Evolutionary conservation across 2,113 vertebrate species (phyloP).

Genomic region (Ailuropoda melanoleuca): DNA sequence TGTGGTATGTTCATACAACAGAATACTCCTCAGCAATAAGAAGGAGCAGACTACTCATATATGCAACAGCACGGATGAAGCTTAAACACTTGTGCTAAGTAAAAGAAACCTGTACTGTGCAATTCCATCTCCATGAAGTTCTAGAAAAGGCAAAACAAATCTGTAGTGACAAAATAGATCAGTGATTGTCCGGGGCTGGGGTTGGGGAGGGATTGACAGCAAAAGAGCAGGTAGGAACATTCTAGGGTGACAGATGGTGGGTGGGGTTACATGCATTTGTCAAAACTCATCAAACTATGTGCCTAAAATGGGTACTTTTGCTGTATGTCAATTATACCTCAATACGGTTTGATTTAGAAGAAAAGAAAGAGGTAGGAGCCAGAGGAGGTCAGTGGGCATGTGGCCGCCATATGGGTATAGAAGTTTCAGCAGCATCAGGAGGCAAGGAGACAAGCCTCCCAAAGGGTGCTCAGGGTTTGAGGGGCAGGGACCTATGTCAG

Average conservation of each 20-base stretch:
- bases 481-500: background rate
- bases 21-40: background rate
- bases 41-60: background rate
- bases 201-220: background rate
- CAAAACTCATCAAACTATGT: background rate
- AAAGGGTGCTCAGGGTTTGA: background rate
- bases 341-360: background rate
- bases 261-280: background rate
- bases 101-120: background rate
- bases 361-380: background rate
- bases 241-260: background rate
- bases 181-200: background rate
- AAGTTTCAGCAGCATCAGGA: background rate
- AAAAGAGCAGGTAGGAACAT: background rate
- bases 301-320: background rate
- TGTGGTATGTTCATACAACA: background rate
- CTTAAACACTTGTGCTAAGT: background rate
- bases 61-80: accelerated
- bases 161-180: background rate
- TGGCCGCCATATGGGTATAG: background rate
- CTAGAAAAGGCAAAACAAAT: background rate
- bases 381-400: background rate
- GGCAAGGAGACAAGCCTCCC: background rate
- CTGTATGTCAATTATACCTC: background rate
- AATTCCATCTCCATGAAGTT: background rate